These are phyloP conservation scores for Andrena bucephala DNA, from an alignment of 2,888 invertebrate genomes.

Conservation along the genomic window DNA sequence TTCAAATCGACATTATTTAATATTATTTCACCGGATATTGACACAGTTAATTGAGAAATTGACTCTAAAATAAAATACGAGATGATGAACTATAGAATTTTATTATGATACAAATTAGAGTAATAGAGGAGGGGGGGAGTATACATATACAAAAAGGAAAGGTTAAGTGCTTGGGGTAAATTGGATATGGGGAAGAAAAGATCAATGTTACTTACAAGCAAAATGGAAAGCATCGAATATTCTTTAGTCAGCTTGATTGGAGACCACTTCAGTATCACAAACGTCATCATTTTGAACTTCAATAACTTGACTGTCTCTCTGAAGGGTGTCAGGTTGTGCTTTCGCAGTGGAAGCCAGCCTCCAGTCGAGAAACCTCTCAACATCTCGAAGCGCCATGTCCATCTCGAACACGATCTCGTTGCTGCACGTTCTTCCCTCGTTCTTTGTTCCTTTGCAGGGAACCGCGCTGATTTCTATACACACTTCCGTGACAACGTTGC, in stretches of 20 bases:
- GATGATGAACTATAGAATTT: no score
- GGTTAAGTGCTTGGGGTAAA: not conserved
- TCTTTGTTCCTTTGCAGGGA: conserved; percentile 17
- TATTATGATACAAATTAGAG: no score
- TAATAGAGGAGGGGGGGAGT: no score
- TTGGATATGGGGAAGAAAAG: not conserved
- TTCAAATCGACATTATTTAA: no score
- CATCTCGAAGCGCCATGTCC: conserved; percentile 73
- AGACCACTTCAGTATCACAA: conserved; percentile 47
- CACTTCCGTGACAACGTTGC: conserved; percentile 69
- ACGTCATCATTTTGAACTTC: conserved; percentile 47
- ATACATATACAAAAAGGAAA: not conserved
- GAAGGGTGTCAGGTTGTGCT: conserved; percentile 53
- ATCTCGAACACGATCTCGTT: conserved; percentile 75
- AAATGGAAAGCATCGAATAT: conserved; percentile 10
- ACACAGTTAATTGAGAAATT: no score
- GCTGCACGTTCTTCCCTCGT: conserved; percentile 23
- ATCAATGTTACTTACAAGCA: conserved; percentile 11
- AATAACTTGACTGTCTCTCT: conserved; percentile 34
- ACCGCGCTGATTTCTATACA: conserved; percentile 74
- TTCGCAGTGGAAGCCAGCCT: conserved; percentile 23
- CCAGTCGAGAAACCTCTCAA: conserved; percentile 61
- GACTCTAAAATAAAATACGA: no score
- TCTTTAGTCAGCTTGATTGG: conserved; percentile 51
- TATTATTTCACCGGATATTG: no score